A percentile compares a stretch with the other conserved stretches of the same genome.
Conservation (phyloP, 2,888 invertebrate genomes). For the Metellina segmentata region DNA sequence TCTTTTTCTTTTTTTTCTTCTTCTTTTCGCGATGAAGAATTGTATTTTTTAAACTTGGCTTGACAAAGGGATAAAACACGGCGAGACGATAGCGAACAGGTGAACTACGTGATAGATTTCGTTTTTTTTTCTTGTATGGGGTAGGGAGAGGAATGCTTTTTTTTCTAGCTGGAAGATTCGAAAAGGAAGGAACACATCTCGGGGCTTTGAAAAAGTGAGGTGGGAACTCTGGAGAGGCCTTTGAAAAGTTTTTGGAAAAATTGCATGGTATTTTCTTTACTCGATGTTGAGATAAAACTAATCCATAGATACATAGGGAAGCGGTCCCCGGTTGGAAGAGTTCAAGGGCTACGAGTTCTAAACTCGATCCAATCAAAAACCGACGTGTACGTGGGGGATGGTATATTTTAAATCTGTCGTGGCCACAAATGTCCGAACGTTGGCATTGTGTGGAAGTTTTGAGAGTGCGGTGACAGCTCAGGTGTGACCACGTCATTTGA, state of each 20-base stretch:
- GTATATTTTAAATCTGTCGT: too few species aligned
- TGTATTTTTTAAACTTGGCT: conserved; percentile 44
- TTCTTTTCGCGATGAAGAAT: conserved; percentile 7
- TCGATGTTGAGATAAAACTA: too few species aligned
- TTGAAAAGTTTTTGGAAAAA: neutral
- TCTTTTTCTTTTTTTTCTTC: neutral
- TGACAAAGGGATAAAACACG: conserved; percentile 34
- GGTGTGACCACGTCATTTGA: too few species aligned
- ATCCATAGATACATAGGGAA: too few species aligned
- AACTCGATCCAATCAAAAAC: too few species aligned
- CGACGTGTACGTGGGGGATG: too few species aligned
- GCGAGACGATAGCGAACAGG: conserved; percentile 19
- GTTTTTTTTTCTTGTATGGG: neutral
- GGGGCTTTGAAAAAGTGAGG: neutral
- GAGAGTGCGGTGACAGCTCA: too few species aligned
- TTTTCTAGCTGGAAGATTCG: neutral
- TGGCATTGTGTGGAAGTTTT: too few species aligned
- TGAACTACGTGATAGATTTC: conserved; percentile 41
- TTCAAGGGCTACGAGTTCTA: neutral
- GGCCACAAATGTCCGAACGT: too few species aligned
- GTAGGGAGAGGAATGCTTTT: neutral
- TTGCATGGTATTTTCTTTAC: neutral
- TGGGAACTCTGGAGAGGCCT: neutral
- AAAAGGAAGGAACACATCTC: neutral
- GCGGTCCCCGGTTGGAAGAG: neutral